phyloP scores from a whole-genome alignment of 2,113 vertebrate genomes.

The Tor tambroides region DNA sequence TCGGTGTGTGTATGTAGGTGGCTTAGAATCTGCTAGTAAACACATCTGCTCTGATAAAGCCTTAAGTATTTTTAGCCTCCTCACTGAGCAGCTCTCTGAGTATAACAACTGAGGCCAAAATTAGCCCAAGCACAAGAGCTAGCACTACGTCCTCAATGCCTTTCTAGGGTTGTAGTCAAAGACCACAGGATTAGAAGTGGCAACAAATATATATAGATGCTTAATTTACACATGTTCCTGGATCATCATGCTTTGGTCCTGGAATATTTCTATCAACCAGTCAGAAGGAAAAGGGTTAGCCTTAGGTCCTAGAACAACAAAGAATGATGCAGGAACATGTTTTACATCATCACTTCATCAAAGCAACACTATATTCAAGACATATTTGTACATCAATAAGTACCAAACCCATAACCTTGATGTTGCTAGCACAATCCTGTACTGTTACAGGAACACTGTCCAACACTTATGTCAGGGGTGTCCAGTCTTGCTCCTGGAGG shows the following conservation, averaged over 20 bases:
- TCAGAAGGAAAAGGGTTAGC: no score
- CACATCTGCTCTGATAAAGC: conserved; percentile 69
- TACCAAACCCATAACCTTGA: no score
- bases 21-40: conserved; percentile 59
- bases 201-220: not conserved
- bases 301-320: no score
- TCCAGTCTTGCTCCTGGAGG: not conserved
- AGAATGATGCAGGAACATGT: not conserved
- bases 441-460: no score
- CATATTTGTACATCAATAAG: not conserved
- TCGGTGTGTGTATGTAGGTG: conserved; percentile 27
- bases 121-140: conserved; percentile 59
- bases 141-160: not conserved
- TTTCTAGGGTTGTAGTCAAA: not conserved
- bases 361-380: not conserved
- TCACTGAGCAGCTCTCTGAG: conserved; percentile 62
- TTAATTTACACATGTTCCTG: not conserved
- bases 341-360: no score
- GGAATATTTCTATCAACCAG: no score
- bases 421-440: no score
- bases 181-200: not conserved
- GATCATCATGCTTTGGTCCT: not conserved
- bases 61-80: conserved; percentile 69
- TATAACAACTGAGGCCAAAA: conserved; percentile 59
- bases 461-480: no score